Evolutionary conservation across 2,797 vertebrate species (phyloP).

Genomic region (Pygocentrus nattereri): DNA sequence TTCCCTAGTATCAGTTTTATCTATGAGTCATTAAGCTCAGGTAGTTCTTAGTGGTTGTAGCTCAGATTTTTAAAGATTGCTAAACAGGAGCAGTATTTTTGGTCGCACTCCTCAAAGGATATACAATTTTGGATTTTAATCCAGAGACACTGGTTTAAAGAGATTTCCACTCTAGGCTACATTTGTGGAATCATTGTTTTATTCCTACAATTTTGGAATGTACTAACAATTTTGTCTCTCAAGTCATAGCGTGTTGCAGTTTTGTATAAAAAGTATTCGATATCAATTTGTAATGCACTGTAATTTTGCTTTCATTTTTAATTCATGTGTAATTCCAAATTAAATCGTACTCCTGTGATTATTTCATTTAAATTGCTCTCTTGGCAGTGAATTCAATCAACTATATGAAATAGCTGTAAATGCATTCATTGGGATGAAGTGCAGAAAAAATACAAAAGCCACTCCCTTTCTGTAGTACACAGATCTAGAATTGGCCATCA

Average conservation of each 20-base stretch:
- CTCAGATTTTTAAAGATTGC: not conserved
- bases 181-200: too few species aligned
- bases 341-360: not conserved
- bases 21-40: not conserved
- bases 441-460: not conserved
- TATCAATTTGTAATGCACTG: too few species aligned
- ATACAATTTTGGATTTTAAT: too few species aligned
- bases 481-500: constrained; percentile 77
- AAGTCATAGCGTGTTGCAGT: too few species aligned
- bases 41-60: not conserved
- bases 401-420: not conserved
- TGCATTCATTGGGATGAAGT: not conserved
- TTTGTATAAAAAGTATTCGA: too few species aligned
- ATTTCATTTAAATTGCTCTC: not conserved
- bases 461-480: constrained; percentile 64
- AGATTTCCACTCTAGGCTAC: too few species aligned
- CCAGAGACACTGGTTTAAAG: too few species aligned
- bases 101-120: too few species aligned
- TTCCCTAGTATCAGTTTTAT: not conserved
- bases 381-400: not conserved
- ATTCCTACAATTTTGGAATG: too few species aligned
- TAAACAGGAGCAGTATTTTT: too few species aligned
- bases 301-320: not conserved
- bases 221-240: too few species aligned
- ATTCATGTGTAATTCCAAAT: not conserved